Base-by-base conservation (phyloP, 2,888 invertebrate species). In the Itoplectis maculator region DNA sequence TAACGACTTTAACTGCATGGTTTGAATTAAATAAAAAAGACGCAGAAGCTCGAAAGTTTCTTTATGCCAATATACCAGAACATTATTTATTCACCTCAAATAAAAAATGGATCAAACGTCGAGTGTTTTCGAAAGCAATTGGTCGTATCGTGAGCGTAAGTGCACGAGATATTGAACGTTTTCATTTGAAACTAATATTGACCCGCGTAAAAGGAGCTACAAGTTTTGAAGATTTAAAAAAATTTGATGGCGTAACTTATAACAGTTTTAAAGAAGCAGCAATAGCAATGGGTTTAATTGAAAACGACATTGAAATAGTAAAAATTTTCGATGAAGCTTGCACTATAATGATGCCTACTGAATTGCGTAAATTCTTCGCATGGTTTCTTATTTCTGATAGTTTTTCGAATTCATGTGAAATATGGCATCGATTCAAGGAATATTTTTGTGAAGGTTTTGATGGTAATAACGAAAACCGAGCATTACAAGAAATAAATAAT, bases 1-100 rank as follows among this genome's bases (percentile, higher is more conserved):
- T 70, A 18, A 82, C 79, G 54, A 82, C 76, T 11, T 61, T 75
- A 61, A 83, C 78, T 11, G 76, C 81, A 6, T 82, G 78, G 82
- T 82, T 82, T 11, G 51, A 82, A 54, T 54, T 82, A 40, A 82
- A 78, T 56, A 59, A 69, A 61, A 61, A 0, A 0, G 73, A 78
- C 73, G 29, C 13, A 1, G 56, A 15, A 23, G 74, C 73, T 2
- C 35, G 29, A 61, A 72, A 74, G 35, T 35, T 51, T 18, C 6
- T 54, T 18, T 80, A 68, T 23, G 49, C 9, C 5, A 51, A 68
- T 15, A 79, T 74, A 18, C 65, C 66, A 7, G 6, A 65, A 56
- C 8, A 54, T 72, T 70, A 70, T 76, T 18, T 40, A 63, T 74
- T 45, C 23, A 11, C n/a, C 7, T 20, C 37, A 6, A 11, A 56